Base-by-base conservation (phyloP, 1,140 invertebrate species). In the Lepidurus arcticus region DNA sequence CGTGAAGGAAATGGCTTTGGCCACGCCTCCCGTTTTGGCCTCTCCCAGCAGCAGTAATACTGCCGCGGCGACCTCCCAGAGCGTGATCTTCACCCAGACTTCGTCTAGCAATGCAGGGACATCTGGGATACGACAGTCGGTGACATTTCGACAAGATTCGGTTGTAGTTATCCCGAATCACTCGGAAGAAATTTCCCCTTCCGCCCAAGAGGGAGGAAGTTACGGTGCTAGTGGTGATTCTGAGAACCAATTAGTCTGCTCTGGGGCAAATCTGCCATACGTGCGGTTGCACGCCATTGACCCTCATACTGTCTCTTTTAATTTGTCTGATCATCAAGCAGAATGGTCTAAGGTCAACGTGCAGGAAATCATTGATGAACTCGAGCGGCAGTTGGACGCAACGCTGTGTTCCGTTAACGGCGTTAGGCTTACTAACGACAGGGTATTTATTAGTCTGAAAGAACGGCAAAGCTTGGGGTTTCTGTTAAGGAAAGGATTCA, bases 341-440 rank as follows among this genome's bases (percentile, higher is more conserved):
- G 76, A 11, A 42, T 82, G 53, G 45, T 78, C 78, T 78, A 83
- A 83, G 73, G 81, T 85, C 16, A 81, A 78, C 10, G 83, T 83
- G 26, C 83, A 84, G 79, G 83, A 85, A 74, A 81, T 85, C 11
- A 85, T 85, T 80, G 85, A 85, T 80, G 83, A 84, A 75, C 79
- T 85, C 26, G 85, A 85, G 73, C 80, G 80, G 44, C 84, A 85
- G 74, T 82, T 84, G 47, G 83, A 83, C 45, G 76, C 82, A 26
- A 81, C 81, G 21, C 79, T 85, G 16, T 81, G 82, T 53, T 80
- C 81, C 26, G 82, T 85, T 45, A 79, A 81, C 26, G 84, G 84
- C 9, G 84, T 85, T 10, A 80, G 84, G 11, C 80, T 85, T 9
- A 83, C 81, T 26, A 81, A 81, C 42, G 76, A 78, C 4, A 81